Evolutionary conservation across 2,113 vertebrate species (phyloP).

Genomic region (Mobula hypostoma): DNA sequence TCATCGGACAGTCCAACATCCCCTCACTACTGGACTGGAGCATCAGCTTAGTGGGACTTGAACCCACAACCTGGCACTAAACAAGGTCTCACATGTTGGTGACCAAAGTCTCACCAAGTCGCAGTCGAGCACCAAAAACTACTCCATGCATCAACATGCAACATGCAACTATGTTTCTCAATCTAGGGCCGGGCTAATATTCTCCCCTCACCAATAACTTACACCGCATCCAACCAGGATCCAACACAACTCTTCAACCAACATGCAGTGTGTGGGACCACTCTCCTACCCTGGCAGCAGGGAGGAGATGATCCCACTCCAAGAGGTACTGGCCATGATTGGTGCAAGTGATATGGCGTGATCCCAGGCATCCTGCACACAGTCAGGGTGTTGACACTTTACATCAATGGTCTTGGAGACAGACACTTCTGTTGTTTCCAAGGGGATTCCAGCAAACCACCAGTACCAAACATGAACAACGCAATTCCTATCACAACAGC

Average conservation of each 20-base stretch:
- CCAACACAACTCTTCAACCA: background rate
- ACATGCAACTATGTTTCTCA: background rate
- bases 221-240: background rate
- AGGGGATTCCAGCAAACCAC: background rate
- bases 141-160: background rate
- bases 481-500: background rate
- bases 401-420: background rate
- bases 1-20: too few relatives aligned
- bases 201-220: background rate
- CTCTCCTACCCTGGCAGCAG: background rate
- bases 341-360: background rate
- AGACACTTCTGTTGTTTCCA: background rate
- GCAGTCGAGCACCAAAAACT: background rate
- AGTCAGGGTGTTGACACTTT: background rate
- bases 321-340: background rate
- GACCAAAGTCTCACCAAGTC: background rate
- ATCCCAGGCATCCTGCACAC: background rate
- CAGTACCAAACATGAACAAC: background rate
- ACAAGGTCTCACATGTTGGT: background rate
- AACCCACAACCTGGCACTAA: too few relatives aligned
- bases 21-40: too few relatives aligned
- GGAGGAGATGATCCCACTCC: background rate
- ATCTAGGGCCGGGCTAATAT: background rate
- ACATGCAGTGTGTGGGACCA: constrained; percentile 15
- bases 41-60: too few relatives aligned